Percentiles rank a stretch among this genome's conserved stretches.
Evolutionary conservation across 2,888 invertebrate genomes (phyloP).

Genomic region (Idaea aversata): DNA sequence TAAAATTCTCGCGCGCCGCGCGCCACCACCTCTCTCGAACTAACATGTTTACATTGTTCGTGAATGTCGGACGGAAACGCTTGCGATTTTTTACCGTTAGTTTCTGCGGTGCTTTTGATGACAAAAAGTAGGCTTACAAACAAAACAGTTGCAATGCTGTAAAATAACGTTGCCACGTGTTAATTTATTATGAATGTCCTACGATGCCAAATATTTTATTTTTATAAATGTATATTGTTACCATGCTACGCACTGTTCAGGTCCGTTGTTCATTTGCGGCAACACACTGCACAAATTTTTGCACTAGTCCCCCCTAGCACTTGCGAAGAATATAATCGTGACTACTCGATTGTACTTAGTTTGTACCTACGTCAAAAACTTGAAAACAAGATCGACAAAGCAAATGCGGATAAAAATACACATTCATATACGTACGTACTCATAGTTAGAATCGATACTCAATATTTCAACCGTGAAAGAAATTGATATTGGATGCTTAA

Average conservation of each 20-base stretch:
- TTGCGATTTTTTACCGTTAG: constrained; percentile 20
- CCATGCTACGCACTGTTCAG: too few relatives aligned
- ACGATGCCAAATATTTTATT: too few relatives aligned
- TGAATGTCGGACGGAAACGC: constrained; percentile 16
- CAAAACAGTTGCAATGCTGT: too few relatives aligned
- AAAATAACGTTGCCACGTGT: too few relatives aligned
- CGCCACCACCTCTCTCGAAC: constrained; percentile 36
- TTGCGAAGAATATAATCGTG: too few relatives aligned
- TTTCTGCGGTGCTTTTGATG: constrained; percentile 4
- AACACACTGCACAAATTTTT: too few relatives aligned
- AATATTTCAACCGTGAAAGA: background rate
- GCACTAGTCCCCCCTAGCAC: too few relatives aligned
- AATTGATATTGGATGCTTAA: background rate
- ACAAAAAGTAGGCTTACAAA: background rate
- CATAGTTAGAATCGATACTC: background rate
- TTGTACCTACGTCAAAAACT: too few relatives aligned
- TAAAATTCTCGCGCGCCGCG: constrained; percentile 50
- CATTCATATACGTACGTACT: constrained; percentile 3
- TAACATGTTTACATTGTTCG: constrained; percentile 49
- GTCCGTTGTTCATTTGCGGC: too few relatives aligned
- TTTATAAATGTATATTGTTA: too few relatives aligned
- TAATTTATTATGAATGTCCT: too few relatives aligned
- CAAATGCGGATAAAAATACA: background rate
- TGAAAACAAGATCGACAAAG: background rate
- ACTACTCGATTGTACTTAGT: too few relatives aligned